Percentiles rank a stretch among this genome's conserved stretches.
phyloP scores from a whole-genome alignment of 2,113 vertebrate genomes.

The Nibea coibor region DNA sequence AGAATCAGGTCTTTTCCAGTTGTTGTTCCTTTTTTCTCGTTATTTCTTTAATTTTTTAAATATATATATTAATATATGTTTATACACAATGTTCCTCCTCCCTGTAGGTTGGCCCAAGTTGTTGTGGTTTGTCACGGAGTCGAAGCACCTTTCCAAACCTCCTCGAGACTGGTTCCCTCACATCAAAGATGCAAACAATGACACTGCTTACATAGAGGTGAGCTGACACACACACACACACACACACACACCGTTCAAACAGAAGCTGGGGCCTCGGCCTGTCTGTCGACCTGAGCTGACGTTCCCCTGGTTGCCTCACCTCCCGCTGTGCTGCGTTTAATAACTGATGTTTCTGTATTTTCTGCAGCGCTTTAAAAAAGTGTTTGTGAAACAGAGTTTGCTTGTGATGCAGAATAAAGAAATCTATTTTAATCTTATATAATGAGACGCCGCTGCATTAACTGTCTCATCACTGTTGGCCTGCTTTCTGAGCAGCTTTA shows the following conservation, averaged over 20 bases:
- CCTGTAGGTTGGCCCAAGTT: slow-evolving; percentile 95
- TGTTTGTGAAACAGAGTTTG: neutral
- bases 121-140: slow-evolving; percentile 98
- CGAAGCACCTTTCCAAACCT: slow-evolving; percentile 96
- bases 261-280: neutral
- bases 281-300: neutral
- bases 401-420: neutral
- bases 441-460: no score
- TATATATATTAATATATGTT: no score
- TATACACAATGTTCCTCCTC: neutral
- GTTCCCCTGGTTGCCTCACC: neutral
- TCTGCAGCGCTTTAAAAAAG: no score
- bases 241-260: neutral
- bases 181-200: slow-evolving; percentile 98
- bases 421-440: neutral
- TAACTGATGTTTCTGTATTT: neutral
- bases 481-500: neutral
- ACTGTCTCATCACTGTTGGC: no score
- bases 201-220: slow-evolving; percentile 99
- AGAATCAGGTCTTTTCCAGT: no score
- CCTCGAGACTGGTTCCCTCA: slow-evolving; percentile 99
- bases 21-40: neutral
- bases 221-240: slow-evolving; percentile 1
- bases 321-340: neutral
- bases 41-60: neutral